Conservation (phyloP, 2,888 invertebrate genomes). For the Cataglyphis altisquamis region DNA sequence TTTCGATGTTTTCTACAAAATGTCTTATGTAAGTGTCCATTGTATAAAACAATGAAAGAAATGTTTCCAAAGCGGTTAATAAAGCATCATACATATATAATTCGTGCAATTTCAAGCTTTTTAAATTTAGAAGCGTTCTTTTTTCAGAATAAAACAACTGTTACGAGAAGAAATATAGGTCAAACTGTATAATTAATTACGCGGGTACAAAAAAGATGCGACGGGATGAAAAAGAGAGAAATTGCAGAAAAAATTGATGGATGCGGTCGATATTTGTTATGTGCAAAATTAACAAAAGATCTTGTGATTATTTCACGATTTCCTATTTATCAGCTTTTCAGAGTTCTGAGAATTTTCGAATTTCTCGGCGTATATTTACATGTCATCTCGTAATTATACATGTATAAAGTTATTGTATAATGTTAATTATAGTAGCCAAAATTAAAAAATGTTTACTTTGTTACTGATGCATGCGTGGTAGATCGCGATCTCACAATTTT, state of each 20-base stretch:
- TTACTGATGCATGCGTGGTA: not conserved
- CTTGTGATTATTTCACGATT: constrained; percentile 23
- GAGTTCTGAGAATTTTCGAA: not conserved
- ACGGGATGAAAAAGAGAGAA: constrained; percentile 8
- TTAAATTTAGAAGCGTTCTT: not conserved
- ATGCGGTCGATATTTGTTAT: constrained; percentile 19
- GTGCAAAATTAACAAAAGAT: constrained; percentile 12
- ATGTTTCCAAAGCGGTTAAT: not conserved
- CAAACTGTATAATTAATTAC: constrained; percentile 5
- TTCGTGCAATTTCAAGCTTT: not conserved
- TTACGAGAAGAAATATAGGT: not conserved
- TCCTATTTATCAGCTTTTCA: constrained; percentile 2
- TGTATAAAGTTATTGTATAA: no score
- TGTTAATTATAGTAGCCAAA: constrained; percentile 20
- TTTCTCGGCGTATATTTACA: not conserved
- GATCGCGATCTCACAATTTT: not conserved
- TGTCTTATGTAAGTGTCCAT: no score
- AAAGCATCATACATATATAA: not conserved
- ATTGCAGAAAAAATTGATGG: constrained; percentile 20
- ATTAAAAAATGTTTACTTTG: constrained; percentile 41
- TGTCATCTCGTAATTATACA: not conserved
- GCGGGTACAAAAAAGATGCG: not conserved
- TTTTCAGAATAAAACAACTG: not conserved
- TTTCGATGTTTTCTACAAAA: no score
- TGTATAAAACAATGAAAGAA: not conserved